Conservation (phyloP, 2,113 vertebrate genomes). For the Bos taurus region ARS-UCD2.0 NC_037328.1:34431001-34431500, state of each 20-base stretch:
- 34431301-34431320: not conserved
- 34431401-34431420: not conserved
- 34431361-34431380: not conserved
- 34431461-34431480: not conserved
- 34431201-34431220: not conserved
- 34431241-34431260: not conserved
- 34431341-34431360: not conserved
- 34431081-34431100: not conserved
- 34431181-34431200: not conserved
- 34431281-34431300: not conserved
- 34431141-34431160: not conserved
- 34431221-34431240: not conserved
- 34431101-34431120: not conserved
- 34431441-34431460: not conserved
- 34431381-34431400: not conserved
- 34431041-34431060: not conserved
- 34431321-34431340: not conserved
- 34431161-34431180: not conserved
- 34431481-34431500: not conserved
- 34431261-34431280: not conserved
- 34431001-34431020: not conserved
- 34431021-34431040: not conserved
- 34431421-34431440: not conserved
- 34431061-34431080: not conserved
- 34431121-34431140: not conserved